phyloP scores from a whole-genome alignment of 2,113 vertebrate species.

The Pedetes capensis region DNA sequence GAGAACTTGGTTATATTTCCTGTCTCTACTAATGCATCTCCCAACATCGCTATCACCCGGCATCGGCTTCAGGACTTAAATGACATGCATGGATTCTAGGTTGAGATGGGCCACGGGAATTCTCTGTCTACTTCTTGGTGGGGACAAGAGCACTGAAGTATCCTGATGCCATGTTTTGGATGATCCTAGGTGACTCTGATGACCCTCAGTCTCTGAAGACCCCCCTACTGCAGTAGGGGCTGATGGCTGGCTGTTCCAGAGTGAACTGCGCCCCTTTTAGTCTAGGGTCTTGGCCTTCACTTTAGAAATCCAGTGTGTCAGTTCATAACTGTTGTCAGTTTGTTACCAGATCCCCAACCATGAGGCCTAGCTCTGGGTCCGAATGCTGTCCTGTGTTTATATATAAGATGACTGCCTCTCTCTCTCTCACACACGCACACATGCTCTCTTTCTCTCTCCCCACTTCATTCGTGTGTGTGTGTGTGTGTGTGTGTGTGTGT shows the following conservation, averaged over 20 bases:
- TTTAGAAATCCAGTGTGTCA: background rate
- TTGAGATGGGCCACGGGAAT: background rate
- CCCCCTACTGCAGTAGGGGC: background rate
- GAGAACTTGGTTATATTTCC: background rate
- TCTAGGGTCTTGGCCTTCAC: background rate
- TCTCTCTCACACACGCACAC: no score
- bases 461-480: no score
- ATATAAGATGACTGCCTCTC: background rate
- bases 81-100: background rate
- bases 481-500: no score
- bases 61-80: background rate
- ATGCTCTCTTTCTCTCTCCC: no score
- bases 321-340: background rate
- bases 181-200: background rate
- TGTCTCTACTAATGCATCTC: background rate
- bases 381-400: background rate
- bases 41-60: background rate
- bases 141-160: background rate
- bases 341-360: background rate
- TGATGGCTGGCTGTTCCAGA: background rate
- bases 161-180: background rate
- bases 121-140: background rate
- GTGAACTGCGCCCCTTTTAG: background rate
- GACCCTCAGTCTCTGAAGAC: background rate
- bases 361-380: background rate